Evolutionary conservation across 2,888 invertebrate genomes (phyloP).

Genomic region (Drosophila parthenogenetica): DNA sequence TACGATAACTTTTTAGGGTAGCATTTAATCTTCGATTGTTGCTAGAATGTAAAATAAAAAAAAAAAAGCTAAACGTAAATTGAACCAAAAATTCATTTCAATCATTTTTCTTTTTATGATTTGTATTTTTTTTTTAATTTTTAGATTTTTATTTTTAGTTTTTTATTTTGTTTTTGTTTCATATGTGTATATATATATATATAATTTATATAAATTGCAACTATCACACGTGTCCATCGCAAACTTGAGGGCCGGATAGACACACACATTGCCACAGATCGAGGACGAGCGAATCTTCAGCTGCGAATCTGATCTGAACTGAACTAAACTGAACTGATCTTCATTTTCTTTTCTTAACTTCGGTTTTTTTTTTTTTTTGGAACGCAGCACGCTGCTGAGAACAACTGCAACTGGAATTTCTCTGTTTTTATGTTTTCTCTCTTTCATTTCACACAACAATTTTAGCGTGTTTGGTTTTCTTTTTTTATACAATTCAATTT

Average conservation of each 20-base stretch:
- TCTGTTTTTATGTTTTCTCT: constrained; percentile 24
- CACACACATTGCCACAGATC: constrained; percentile 78
- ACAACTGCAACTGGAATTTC: constrained; percentile 79
- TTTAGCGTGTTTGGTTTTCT: constrained; percentile 1
- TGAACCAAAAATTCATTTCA: constrained; percentile 42
- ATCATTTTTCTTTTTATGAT: constrained; percentile 47
- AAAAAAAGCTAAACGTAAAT: constrained; percentile 52
- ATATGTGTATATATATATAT: constrained; percentile 49
- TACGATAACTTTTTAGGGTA: constrained; percentile 57
- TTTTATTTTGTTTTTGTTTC: constrained; percentile 38
- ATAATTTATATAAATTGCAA: constrained; percentile 79
- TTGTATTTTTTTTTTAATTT: constrained; percentile 38
- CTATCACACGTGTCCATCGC: constrained; percentile 78
- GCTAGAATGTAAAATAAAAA: constrained; percentile 58
- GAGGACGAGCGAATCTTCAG: constrained; percentile 65
- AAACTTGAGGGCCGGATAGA: constrained; percentile 54
- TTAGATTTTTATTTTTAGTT: constrained; percentile 37
- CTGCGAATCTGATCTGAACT: constrained; percentile 60
- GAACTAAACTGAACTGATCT: constrained; percentile 54
- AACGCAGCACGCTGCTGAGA: constrained; percentile 66
- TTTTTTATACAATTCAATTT: constrained; percentile 69
- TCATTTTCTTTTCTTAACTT: constrained; percentile 27
- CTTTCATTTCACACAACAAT: neutral
- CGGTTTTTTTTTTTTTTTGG: constrained; percentile 33
- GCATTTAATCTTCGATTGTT: constrained; percentile 79